These are phyloP conservation scores for Pelecanus crispus DNA, from an alignment of 2,113 vertebrate genomes.

Conservation along the genomic window DNA sequence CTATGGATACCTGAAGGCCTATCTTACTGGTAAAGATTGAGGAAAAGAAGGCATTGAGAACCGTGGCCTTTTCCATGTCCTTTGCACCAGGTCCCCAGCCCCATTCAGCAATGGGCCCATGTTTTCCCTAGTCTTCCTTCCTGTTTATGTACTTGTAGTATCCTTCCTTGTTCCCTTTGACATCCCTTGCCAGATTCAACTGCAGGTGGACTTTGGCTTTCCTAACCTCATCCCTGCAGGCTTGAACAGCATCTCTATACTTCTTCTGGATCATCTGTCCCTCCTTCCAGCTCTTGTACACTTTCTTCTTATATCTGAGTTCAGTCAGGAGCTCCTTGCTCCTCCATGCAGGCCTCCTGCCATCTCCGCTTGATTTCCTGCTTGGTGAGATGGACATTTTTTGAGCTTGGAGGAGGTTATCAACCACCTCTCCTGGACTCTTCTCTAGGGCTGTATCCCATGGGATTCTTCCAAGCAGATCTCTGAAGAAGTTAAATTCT, in stretches of 20 bases:
- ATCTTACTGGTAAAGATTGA: not conserved
- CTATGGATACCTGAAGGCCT: not conserved
- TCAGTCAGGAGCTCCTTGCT: not conserved
- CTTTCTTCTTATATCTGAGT: not conserved
- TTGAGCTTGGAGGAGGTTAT: not conserved
- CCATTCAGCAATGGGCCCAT: not conserved
- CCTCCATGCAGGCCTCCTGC: not conserved
- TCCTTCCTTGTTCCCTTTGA: not conserved
- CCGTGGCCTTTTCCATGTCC: not conserved
- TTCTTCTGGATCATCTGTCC: not conserved
- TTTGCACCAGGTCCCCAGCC: not conserved
- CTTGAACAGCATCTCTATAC: not conserved
- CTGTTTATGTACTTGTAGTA: not conserved
- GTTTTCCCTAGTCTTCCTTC: not conserved
- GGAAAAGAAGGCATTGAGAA: not conserved
- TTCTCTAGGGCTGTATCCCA: not conserved
- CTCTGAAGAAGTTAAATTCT: not conserved
- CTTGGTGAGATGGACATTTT: not conserved
- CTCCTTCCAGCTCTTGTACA: not conserved
- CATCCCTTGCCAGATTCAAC: not conserved
- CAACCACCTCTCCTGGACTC: rapidly evolving
- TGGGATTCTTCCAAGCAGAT: not conserved
- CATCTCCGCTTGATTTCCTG: not conserved
- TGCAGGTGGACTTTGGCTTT: not conserved
- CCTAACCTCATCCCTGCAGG: not conserved